Percentiles rank a stretch among this genome's conserved stretches.
These are phyloP conservation scores for Agonopterix alstromeriana DNA, from an alignment of 2,888 invertebrate species.

Conservation along the genomic window DNA sequence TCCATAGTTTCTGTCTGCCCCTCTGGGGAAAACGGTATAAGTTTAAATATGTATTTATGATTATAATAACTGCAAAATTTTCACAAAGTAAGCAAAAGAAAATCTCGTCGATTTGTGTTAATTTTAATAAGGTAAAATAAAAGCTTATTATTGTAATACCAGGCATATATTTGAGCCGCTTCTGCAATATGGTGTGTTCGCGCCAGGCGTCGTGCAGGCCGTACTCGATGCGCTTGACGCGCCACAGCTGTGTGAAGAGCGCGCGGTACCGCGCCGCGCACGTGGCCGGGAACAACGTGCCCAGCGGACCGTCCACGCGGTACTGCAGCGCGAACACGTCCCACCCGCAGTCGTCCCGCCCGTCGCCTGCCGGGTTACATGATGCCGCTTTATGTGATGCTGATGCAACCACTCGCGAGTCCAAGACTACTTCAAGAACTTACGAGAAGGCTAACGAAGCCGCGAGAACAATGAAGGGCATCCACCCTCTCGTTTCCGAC, in stretches of 20 bases:
- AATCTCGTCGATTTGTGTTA: too few species aligned
- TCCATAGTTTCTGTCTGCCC: too few species aligned
- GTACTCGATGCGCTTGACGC: constrained; percentile 92
- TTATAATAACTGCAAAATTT: too few species aligned
- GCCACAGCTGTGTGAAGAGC: constrained; percentile 92
- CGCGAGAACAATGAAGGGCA: too few species aligned
- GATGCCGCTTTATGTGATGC: too few species aligned
- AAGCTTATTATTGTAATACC: constrained; percentile 6
- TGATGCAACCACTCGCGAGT: too few species aligned
- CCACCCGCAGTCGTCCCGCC: constrained; percentile 88
- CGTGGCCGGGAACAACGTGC: constrained; percentile 86
- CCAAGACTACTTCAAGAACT: too few species aligned
- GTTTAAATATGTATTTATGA: too few species aligned
- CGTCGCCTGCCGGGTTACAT: constrained; percentile 44
- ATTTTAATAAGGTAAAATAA: background rate
- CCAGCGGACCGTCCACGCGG: constrained; percentile 91
- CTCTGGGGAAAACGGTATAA: too few species aligned
- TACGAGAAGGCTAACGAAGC: too few species aligned
- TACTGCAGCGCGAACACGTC: constrained; percentile 93
- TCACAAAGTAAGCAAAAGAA: too few species aligned
- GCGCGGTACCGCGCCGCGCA: constrained; percentile 85
- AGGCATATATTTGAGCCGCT: constrained; percentile 81
- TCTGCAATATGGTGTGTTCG: constrained; percentile 85
- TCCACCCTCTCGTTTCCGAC: too few species aligned
- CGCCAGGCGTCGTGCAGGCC: constrained; percentile 89